Conservation (phyloP, 2,888 invertebrate genomes). For the Anorthoa munda region DNA sequence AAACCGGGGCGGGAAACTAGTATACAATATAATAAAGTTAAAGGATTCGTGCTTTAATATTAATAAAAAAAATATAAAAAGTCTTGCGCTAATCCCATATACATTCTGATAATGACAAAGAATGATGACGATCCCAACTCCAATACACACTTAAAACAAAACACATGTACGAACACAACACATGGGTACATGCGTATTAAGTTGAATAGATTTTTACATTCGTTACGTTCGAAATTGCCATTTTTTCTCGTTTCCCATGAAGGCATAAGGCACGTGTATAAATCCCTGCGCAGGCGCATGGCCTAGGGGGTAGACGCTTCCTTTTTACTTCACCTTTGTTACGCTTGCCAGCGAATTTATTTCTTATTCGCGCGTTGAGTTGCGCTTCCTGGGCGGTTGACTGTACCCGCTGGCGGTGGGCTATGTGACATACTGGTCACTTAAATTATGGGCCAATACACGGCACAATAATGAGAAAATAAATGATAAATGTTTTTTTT, state of each 20-base stretch:
- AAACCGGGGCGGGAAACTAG: too few relatives aligned
- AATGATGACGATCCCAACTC: not conserved
- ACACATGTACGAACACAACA: not conserved
- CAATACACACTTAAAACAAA: not conserved
- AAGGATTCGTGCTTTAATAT: too few relatives aligned
- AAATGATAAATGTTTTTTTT: too few relatives aligned
- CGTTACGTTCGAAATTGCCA: constrained; percentile 65
- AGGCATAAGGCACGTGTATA: constrained; percentile 83
- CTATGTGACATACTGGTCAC: constrained; percentile 61
- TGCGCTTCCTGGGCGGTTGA: constrained; percentile 90
- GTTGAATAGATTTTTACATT: constrained; percentile 64
- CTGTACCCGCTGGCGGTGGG: constrained; percentile 81
- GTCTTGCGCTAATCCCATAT: too few relatives aligned
- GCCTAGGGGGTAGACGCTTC: constrained; percentile 85
- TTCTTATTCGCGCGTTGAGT: constrained; percentile 90
- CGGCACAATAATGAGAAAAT: too few relatives aligned
- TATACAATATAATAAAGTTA: too few relatives aligned
- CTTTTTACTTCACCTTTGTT: constrained; percentile 90
- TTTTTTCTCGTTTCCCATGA: constrained; percentile 78
- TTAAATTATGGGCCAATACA: constrained; percentile 5
- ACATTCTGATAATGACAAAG: not conserved
- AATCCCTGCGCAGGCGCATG: constrained; percentile 76
- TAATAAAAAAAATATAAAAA: too few relatives aligned
- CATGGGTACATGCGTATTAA: constrained; percentile 33
- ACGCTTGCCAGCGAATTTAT: constrained; percentile 90